Evolutionary conservation across 2,888 invertebrate species (phyloP).

Genomic region (Eupithecia subumbrata): DNA sequence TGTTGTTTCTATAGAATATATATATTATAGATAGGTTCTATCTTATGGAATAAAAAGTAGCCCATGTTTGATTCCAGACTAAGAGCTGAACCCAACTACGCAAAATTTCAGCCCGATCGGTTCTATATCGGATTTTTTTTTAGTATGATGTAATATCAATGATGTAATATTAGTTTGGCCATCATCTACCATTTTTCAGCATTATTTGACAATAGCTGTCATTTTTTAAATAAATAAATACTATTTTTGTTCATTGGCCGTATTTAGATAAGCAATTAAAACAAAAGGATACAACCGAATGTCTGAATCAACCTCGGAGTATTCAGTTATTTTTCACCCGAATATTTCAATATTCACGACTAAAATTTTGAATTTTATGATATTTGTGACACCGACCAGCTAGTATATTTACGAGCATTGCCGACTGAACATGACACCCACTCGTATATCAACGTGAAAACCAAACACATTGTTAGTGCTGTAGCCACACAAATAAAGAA

Average conservation of each 20-base stretch:
- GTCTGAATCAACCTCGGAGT: background rate
- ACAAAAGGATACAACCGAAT: background rate
- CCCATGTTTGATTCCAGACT: too few relatives aligned
- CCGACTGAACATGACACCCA: constrained; percentile 52
- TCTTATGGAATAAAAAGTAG: too few relatives aligned
- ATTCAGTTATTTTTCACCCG: background rate
- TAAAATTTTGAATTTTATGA: constrained; percentile 25
- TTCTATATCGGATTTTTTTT: too few relatives aligned
- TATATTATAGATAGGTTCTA: too few relatives aligned
- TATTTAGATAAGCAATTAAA: background rate
- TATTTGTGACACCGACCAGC: constrained; percentile 22
- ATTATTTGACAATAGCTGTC: too few relatives aligned
- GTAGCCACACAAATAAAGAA: constrained; percentile 7
- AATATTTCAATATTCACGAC: background rate
- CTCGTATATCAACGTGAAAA: constrained; percentile 59
- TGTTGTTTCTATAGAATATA: too few relatives aligned
- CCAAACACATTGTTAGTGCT: constrained; percentile 41
- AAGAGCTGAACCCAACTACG: too few relatives aligned
- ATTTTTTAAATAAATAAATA: too few relatives aligned
- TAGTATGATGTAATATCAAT: too few relatives aligned
- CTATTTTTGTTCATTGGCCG: background rate
- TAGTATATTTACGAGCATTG: constrained; percentile 35
- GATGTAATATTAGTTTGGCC: too few relatives aligned
- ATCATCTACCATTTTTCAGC: too few relatives aligned
- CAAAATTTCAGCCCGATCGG: too few relatives aligned